Evolutionary conservation across 2,888 invertebrate species (phyloP), one percentile per base, ranked within the genome.

Genomic region (Chymomyza fuscimana): DNA sequence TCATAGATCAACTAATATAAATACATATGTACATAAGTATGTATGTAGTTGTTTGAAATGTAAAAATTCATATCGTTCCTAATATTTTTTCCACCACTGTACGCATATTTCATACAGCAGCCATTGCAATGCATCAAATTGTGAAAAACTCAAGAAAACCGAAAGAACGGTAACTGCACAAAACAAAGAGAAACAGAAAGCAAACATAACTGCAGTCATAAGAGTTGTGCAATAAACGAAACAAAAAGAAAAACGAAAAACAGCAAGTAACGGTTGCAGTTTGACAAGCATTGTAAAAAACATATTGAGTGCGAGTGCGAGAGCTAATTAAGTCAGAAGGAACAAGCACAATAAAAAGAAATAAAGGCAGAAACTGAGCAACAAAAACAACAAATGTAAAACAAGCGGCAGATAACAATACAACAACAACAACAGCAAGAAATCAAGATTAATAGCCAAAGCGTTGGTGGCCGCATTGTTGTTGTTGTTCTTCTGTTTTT

Each of bases 211-310:
- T 46, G 12, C 40, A 46, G 40, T 46, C 12, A 46, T 46, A 46
- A 46, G 10, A 46, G 12, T 46, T 46, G 40, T 46, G 40, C 40
- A 46, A 46, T 46, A 46, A 46, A 46, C 32, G 32, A 32, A 32
- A 7, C 32, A 46, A 12, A 10, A 46, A 46, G 40, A 46, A 46
- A 46, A 46, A 46, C 40, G 12, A 32, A 46, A 12, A 10, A 46
- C 40, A 46, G 40, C 40, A 46, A 46, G 12, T 46, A 46, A 46
- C 40, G 40, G 40, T 12, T 12, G 40, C 40, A 54, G 22, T 54
- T 54, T 54, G 54, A 54, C 54, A 59, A 40, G 46, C 67, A 71
- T 60, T 56, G 65, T 46, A 63, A 63, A 67, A 66, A 71, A 50
- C 63, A 74, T 61, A 52, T 60, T 46, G 40, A 12, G 40, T 46